These are phyloP conservation scores for Ibidorhyncha struthersii DNA, from an alignment of 2,113 vertebrate species.

Conservation along the genomic window DNA sequence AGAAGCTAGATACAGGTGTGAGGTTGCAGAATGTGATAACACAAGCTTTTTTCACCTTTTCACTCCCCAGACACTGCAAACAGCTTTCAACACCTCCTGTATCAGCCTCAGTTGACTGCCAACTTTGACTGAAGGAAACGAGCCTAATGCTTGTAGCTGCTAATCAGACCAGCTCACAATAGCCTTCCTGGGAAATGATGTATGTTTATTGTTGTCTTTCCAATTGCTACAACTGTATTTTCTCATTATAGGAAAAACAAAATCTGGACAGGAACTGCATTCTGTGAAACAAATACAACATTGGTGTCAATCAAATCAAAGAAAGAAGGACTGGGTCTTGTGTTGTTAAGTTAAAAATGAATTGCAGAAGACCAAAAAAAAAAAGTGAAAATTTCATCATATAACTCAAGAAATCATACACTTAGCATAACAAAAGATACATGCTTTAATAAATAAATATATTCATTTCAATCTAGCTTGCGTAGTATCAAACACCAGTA, in stretches of 20 bases:
- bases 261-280: background rate
- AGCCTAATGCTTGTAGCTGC: background rate
- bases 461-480: background rate
- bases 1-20: background rate
- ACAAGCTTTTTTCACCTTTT: slow-evolving; percentile 14
- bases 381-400: background rate
- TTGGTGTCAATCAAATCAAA: background rate
- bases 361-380: background rate
- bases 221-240: slow-evolving; percentile 5
- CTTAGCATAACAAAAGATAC: background rate
- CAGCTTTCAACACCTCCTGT: slow-evolving; percentile 45
- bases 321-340: background rate
- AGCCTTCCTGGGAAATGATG: slow-evolving; percentile 33
- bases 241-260: background rate
- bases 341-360: background rate
- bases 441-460: background rate
- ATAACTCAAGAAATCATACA: background rate
- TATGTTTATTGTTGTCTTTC: background rate
- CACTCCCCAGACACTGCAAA: background rate
- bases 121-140: background rate
- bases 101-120: background rate
- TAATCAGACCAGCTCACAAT: slow-evolving; percentile 39
- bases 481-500: background rate
- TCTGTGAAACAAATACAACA: background rate
- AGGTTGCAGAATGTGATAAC: slow-evolving; percentile 1